Percentiles rank a stretch among this genome's conserved stretches.
phyloP scores from a whole-genome alignment of 2,888 invertebrate genomes.

The Napeogenes sylphis region DNA sequence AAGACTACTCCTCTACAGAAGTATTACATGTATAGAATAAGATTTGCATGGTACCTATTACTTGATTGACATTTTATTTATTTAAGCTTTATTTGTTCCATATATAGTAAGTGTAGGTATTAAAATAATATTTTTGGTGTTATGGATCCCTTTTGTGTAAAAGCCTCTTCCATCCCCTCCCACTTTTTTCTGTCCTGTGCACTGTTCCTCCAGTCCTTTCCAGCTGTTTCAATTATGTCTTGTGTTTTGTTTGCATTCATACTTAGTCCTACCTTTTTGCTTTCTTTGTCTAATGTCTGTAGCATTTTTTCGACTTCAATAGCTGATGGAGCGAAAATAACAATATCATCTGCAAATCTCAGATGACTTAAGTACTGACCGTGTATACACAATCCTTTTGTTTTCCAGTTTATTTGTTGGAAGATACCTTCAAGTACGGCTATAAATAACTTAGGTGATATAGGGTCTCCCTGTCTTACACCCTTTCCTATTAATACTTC shows the following conservation, averaged over 20 bases:
- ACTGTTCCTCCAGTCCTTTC: conserved; percentile 14
- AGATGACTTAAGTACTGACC: background rate
- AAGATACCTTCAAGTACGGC: background rate
- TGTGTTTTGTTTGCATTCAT: background rate
- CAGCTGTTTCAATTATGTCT: conserved; percentile 17
- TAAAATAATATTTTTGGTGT: too few relatives aligned
- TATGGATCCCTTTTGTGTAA: conserved; percentile 3
- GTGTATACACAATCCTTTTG: background rate
- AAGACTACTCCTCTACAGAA: too few relatives aligned
- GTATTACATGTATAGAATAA: too few relatives aligned
- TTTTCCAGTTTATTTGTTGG: background rate
- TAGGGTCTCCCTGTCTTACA: background rate
- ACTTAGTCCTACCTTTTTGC: background rate
- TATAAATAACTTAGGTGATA: background rate
- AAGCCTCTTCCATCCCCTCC: conserved; percentile 26
- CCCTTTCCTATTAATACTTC: background rate
- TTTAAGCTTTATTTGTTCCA: too few relatives aligned
- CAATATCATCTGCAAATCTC: conserved; percentile 1
- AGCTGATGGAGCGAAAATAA: background rate
- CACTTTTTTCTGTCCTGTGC: conserved; percentile 20
- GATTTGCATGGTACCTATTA: too few relatives aligned
- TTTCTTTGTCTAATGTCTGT: background rate
- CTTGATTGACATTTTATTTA: too few relatives aligned
- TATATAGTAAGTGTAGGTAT: too few relatives aligned
- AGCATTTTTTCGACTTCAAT: background rate